These are phyloP conservation scores for Neoitamus cyanurus DNA, from an alignment of 2,888 invertebrate genomes.

Conservation along the genomic window DNA sequence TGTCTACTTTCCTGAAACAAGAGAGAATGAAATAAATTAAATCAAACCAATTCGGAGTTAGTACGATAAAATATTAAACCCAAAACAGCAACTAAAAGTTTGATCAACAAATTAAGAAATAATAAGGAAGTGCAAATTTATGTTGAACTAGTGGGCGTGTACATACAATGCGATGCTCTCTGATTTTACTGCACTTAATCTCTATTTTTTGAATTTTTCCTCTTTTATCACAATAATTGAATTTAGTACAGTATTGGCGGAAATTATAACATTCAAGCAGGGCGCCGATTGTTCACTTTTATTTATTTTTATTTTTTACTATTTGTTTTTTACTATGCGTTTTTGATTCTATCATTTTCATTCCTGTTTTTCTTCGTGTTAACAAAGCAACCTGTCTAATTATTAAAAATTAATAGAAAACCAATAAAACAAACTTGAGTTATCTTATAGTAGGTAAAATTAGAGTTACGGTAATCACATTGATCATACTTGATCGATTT, in stretches of 20 bases:
- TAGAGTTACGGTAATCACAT: conserved; percentile 53
- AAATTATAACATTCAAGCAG: background rate
- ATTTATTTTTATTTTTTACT: background rate
- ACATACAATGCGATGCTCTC: background rate
- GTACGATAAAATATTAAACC: background rate
- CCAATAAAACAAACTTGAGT: background rate
- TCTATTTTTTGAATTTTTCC: background rate
- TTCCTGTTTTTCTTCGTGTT: background rate
- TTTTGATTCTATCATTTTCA: background rate
- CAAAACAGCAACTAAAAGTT: background rate
- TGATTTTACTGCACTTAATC: background rate
- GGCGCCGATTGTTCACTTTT: background rate
- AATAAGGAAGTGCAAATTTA: background rate
- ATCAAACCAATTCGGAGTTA: background rate
- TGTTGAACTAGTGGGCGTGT: background rate
- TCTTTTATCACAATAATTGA: background rate
- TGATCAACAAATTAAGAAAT: background rate
- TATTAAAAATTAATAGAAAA: background rate
- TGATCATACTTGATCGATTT: conserved; percentile 68
- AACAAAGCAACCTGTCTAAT: background rate
- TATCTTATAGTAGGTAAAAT: conserved; percentile 13
- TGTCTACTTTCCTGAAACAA: conserved; percentile 56
- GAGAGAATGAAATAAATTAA: conserved; percentile 37
- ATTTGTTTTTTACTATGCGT: background rate
- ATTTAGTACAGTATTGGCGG: background rate